phyloP scores from a whole-genome alignment of 2,113 vertebrate species.

The Bombycilla garrulus region DNA sequence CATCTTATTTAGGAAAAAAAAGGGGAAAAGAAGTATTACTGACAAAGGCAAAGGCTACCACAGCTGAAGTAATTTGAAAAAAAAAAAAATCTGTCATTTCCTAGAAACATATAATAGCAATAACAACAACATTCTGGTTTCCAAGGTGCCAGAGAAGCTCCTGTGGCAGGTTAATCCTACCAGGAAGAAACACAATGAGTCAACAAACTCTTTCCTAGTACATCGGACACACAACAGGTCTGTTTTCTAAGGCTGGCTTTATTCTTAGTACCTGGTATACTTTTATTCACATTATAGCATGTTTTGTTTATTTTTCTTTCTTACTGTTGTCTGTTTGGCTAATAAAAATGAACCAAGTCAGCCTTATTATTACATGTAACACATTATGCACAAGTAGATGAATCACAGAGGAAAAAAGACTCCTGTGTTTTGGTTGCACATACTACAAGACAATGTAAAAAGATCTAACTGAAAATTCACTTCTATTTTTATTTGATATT shows the following conservation, averaged over 20 bases:
- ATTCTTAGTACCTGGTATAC: not conserved
- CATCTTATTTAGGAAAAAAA: not conserved
- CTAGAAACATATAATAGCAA: not conserved
- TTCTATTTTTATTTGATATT: not conserved
- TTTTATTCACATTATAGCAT: not conserved
- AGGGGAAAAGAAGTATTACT: not conserved
- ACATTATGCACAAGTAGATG: not conserved
- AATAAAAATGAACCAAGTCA: not conserved
- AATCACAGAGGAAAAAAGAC: conserved; percentile 4
- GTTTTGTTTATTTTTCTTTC: conserved; percentile 13
- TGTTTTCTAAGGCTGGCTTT: not conserved
- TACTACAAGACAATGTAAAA: not conserved
- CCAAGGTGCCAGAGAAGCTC: not conserved
- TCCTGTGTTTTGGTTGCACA: not conserved
- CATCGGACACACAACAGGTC: not conserved
- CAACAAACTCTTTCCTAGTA: not conserved
- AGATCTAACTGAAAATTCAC: not conserved
- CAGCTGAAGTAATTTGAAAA: not conserved
- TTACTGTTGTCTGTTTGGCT: not conserved
- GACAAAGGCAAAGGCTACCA: not conserved
- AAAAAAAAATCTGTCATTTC: not conserved
- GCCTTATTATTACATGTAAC: not conserved
- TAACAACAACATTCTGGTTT: not conserved
- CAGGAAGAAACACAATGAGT: not conserved
- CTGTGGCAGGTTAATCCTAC: not conserved